A percentile compares a stretch with the other conserved stretches of the same genome.
These are phyloP conservation scores for Halcyon leucocephala DNA, from an alignment of 2,797 vertebrate species.

Conservation along the genomic window DNA sequence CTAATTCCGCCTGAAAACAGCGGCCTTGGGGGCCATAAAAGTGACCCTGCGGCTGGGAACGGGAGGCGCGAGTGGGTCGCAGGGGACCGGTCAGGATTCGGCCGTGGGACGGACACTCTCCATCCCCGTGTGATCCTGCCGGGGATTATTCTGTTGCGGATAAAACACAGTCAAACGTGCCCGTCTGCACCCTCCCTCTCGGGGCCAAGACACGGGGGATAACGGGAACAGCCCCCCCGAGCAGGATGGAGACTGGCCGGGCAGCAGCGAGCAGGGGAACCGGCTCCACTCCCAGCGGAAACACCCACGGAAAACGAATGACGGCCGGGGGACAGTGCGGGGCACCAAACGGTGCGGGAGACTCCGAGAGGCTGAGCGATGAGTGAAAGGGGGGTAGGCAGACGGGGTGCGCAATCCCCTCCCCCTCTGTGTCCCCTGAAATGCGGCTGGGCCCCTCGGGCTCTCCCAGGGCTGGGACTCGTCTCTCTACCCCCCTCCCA, in stretches of 20 bases:
- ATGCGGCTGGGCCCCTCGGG: not conserved
- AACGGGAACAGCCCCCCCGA: not conserved
- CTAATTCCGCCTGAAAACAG: not conserved
- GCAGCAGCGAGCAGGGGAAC: not conserved
- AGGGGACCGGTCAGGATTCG: not conserved
- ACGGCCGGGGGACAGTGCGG: not conserved
- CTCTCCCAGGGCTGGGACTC: not conserved
- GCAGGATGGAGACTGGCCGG: not conserved
- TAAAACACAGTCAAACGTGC: not conserved
- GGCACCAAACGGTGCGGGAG: not conserved
- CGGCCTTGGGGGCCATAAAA: not conserved
- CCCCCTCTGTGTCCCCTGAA: not conserved
- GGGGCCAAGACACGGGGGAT: not conserved
- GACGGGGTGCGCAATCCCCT: not conserved
- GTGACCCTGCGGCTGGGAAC: not conserved
- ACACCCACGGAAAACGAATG: slow-evolving; percentile 5
- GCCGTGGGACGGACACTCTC: not conserved
- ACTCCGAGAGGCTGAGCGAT: not conserved
- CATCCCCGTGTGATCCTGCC: not conserved
- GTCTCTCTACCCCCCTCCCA: not conserved
- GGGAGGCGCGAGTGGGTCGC: not conserved
- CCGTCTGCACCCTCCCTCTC: not conserved
- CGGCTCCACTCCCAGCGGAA: not conserved
- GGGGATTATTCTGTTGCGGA: not conserved
- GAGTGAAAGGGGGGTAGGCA: not conserved